Evolutionary conservation across 2,797 vertebrate genomes (phyloP), one percentile per base, ranked within the genome.

Genomic region (Remorina albescens): DNA sequence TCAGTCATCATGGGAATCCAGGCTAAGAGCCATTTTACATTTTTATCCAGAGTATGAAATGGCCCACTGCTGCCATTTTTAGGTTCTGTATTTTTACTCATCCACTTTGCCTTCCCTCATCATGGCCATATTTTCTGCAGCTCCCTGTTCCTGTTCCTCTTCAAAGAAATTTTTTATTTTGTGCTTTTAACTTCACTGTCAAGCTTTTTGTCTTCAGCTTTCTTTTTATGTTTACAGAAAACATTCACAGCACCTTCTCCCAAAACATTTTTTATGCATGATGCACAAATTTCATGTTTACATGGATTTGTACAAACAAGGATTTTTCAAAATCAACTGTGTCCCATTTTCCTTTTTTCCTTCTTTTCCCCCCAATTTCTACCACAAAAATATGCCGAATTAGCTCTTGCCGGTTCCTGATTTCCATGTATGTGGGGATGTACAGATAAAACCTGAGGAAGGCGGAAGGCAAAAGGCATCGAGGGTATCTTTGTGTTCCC

Each of bases 151-250:
- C 87, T 83, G 60, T n/a, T n/a, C 68, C 74, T 82, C 83, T 74
- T 75, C 42, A 72, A 76, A 74, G 62, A 87, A 82, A 86, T 87
- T 73, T 88, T 84, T 86, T 47, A 87, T 90, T 73, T 86, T 70
- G 75, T 81, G 74, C 76, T 86, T 88, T 89, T 86, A 84, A 76
- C 74, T 88, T 86, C 71, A 78, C 44, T 85, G 81, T 78, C 49
- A 25, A 44, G 37, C 65, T 41, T 63, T 77, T 81, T 81, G 71
- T 81, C 69, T 64, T 72, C 36, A 36, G 21, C 8, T 53, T 56
- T 2, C 21, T 10, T 44, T n/a, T 16, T 13, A 34, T 70, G 72
- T 81, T 81, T 89, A 85, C 69, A 80, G 44, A 81, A 76, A 75
- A 79, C 68, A 78, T 75, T 80, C 42, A 49, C 39, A 73, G 13